Evolutionary conservation across 2,113 vertebrate species (phyloP), one percentile per base, ranked within the genome.

Genomic region (Heterotis niloticus): DNA sequence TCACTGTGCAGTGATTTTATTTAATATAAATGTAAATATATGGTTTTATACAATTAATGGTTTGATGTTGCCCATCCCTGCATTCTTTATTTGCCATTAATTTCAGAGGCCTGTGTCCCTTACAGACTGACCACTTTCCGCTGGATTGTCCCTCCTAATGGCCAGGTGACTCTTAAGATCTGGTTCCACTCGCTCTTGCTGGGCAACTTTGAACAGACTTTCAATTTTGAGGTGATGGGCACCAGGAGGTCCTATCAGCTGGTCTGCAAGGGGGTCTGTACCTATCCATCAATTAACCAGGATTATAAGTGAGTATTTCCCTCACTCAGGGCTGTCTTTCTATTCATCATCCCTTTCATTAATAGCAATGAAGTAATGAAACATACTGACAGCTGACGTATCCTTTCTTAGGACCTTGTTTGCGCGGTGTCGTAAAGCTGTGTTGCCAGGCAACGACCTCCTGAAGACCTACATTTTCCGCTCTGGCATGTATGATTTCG

Each of bases 161-260:
- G 91, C 0, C 85, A 94, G 81, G 90, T 96, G 74, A 72, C 81
- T 0, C 64, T 98, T 75, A 92, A 83, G 79, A 66, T 97, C 11
- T 88, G 86, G 82, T 99, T 98, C 87, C 88, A 89, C 67, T 92
- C 96, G 11, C 68, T 12, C 0, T 78, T 80, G 0, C 34, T 75
- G 0, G 96, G 94, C 5, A 88, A 75, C 3, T 97, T 95, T 85
- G 90, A 95, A 16, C 93, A 95, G 83, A 91, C 79, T 0, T 89
- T 96, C 69, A 93, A 88, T 81, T 98, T 98, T 85, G 96, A 98
- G 87, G 52, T 96, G 11, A 76, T 94, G 23, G 96, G 92, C 5
- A 94, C 91, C 10, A 86, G 81, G 34, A 90, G 83, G 20, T 85
- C 71, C 69, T 96, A 96, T 87, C 87, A 95, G 83, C 84, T 99